Evolutionary conservation across 2,888 invertebrate species (phyloP).

Genomic region (Pristionchus maxplancki): DNA sequence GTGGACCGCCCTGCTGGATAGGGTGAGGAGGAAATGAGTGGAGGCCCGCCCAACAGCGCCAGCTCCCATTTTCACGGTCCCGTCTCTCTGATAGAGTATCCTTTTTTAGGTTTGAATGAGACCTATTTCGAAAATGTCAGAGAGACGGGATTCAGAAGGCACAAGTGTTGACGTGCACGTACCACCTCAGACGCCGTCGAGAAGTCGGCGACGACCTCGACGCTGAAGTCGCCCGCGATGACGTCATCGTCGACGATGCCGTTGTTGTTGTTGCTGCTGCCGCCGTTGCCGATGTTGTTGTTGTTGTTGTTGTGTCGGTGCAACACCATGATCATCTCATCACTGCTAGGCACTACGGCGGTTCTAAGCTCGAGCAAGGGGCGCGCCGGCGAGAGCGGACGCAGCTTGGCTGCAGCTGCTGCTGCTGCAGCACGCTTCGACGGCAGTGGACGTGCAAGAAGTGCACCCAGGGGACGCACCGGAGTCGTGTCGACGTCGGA

Average conservation of each 20-base stretch:
- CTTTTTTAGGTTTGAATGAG: neutral
- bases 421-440: neutral
- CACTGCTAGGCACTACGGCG: constrained; percentile 43
- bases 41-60: neutral
- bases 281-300: neutral
- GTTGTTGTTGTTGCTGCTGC: constrained; percentile 58
- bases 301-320: constrained; percentile 40
- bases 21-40: no score
- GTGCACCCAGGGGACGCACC: constrained; percentile 42
- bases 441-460: neutral
- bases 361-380: constrained; percentile 52
- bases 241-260: constrained; percentile 63
- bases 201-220: neutral
- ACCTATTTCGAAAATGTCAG: neutral
- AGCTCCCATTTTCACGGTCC: neutral
- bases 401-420: neutral
- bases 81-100: neutral
- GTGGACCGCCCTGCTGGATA: neutral
- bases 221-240: constrained; percentile 57
- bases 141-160: neutral
- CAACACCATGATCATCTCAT: neutral
- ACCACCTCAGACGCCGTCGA: neutral
- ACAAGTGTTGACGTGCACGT: constrained; percentile 16
- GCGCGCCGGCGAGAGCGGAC: constrained; percentile 19
- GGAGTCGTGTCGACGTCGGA: constrained; percentile 49